These are phyloP conservation scores for Hydroisotoma schaefferi DNA, from an alignment of 2,888 invertebrate genomes.

Conservation along the genomic window DNA sequence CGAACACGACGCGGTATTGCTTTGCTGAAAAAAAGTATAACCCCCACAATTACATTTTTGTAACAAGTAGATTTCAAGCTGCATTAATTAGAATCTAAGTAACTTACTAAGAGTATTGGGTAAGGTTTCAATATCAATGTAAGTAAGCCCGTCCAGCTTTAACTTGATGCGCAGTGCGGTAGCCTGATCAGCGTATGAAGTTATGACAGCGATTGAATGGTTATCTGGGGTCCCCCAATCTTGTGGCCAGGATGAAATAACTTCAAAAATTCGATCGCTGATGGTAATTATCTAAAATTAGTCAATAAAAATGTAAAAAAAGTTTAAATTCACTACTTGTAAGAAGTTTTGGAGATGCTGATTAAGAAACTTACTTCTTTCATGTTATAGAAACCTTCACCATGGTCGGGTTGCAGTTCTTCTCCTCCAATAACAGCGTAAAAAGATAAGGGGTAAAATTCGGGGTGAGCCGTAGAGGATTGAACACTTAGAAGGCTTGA, in stretches of 20 bases:
- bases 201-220: constrained; percentile 73
- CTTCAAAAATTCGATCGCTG: constrained; percentile 67
- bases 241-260: constrained; percentile 69
- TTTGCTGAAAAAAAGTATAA: constrained; percentile 56
- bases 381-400: constrained; percentile 75
- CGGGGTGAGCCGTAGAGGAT: constrained; percentile 66
- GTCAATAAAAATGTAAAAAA: constrained; percentile 9
- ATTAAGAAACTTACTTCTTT: constrained; percentile 59
- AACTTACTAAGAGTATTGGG: constrained; percentile 70
- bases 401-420: constrained; percentile 67
- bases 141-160: constrained; percentile 66
- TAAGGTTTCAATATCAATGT: constrained; percentile 75
- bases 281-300: constrained; percentile 63
- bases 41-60: background rate
- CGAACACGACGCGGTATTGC: constrained; percentile 74
- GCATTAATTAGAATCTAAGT: too few relatives aligned
- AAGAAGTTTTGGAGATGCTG: too few relatives aligned
- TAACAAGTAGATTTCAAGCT: background rate
- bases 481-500: constrained; percentile 59
- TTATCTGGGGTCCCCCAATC: constrained; percentile 60
- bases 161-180: constrained; percentile 71
- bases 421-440: constrained; percentile 69
- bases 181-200: constrained; percentile 76
- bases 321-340: too few relatives aligned
- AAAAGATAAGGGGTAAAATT: constrained; percentile 71